These are phyloP conservation scores for Esperia sulphurella DNA, from an alignment of 2,888 invertebrate species.

Conservation along the genomic window DNA sequence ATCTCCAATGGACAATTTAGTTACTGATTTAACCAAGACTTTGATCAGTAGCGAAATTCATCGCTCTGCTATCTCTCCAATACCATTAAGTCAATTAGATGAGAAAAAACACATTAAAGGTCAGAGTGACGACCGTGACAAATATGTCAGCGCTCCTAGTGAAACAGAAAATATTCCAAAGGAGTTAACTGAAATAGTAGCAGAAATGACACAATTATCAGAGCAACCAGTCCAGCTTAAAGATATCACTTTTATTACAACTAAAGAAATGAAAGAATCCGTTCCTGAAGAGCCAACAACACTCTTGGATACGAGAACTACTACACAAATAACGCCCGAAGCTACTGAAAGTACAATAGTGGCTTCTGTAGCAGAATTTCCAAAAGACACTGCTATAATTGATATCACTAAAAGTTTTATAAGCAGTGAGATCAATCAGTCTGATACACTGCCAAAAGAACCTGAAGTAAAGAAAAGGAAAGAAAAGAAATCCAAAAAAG, in stretches of 20 bases:
- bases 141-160: not conserved
- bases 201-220: no score
- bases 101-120: slow-evolving; percentile 2
- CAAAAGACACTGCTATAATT: slow-evolving; percentile 4
- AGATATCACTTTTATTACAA: no score
- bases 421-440: slow-evolving; percentile 13
- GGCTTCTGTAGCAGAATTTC: not conserved
- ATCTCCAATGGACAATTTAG: no score
- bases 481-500: not conserved
- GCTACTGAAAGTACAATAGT: not conserved
- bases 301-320: no score
- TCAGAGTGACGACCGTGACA: not conserved
- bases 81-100: slow-evolving; percentile 6
- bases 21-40: slow-evolving; percentile 29
- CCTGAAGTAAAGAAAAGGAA: not conserved
- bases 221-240: no score
- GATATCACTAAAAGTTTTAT: slow-evolving; percentile 13
- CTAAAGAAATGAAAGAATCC: no score
- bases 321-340: not conserved
- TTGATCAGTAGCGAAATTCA: slow-evolving; percentile 39
- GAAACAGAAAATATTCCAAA: not conserved
- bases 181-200: not conserved
- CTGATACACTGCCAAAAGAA: slow-evolving; percentile 2
- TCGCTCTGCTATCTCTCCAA: slow-evolving; percentile 25
- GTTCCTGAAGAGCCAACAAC: not conserved